A percentile compares a stretch with the other conserved stretches of the same genome.
phyloP scores from a whole-genome alignment of 2,113 vertebrate genomes.

The Dipodomys stephensi region DNA sequence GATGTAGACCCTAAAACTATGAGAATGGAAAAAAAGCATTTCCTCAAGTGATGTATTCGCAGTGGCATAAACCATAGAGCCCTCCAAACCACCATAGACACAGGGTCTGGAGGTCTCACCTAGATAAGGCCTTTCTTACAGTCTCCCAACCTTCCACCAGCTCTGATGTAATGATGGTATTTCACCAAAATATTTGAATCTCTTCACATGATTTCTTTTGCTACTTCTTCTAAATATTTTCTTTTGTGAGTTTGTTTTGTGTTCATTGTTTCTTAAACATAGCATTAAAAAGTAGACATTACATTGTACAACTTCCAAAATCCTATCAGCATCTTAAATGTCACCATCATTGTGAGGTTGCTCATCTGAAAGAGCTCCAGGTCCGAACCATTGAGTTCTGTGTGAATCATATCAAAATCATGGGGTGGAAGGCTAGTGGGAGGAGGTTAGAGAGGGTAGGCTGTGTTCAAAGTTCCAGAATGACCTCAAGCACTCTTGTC shows the following conservation, averaged over 20 bases:
- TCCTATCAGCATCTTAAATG: no score
- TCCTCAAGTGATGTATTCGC: no score
- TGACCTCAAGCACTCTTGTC: background rate
- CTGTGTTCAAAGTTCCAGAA: background rate
- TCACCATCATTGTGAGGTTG: background rate
- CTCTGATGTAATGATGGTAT: no score
- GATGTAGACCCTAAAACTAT: no score
- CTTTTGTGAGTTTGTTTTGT: background rate
- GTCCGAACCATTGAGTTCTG: background rate
- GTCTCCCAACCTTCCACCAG: no score
- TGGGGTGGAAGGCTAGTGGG: background rate
- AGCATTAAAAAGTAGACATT: background rate
- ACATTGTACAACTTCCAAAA: background rate
- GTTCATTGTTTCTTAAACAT: background rate
- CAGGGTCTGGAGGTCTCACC: no score
- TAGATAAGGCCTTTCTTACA: no score
- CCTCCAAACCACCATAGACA: no score
- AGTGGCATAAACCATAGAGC: no score
- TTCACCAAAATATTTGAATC: no score
- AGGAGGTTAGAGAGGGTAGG: background rate
- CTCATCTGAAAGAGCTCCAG: background rate
- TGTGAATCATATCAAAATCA: background rate
- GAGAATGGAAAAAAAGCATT: no score
- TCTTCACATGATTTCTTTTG: no score
- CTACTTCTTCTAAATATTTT: background rate